Evolutionary conservation across 2,888 invertebrate genomes (phyloP), one percentile per base, ranked within the genome.

Genomic region (Aphrophora alni): DNA sequence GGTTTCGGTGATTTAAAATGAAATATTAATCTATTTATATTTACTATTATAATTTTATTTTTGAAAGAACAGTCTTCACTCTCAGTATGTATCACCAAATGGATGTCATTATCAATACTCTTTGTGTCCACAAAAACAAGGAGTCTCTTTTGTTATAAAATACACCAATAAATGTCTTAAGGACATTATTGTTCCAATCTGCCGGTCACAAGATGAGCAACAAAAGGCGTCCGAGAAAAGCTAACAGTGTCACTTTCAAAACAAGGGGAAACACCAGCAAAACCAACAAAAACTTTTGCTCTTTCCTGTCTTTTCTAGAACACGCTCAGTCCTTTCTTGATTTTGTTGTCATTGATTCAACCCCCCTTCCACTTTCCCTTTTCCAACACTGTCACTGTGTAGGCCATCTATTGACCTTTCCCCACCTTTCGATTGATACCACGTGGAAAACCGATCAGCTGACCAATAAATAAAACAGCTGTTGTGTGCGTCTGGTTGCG

Each of bases 271-370:
- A 59, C 59, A 59, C 59, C 59, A 59, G 21, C 59, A 59, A 21
- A 59, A 59, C 59, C 59, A 59, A 59, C 59, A 59, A 59, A 59
- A 59, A 59, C 59, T 59, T 59, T 59, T 59, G 59, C 59, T 59
- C 59, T 59, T 59, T 44, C 44, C 44, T 44, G 44, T 44, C 44
- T 44, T 44, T 44, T 59, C n/a, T n/a, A n/a, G n/a, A n/a, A n/a
- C n/a, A n/a, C n/a, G n/a, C n/a, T n/a, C 59, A 59, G 59, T 59
- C 21, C 59, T 59, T 59, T 59, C 59, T 59, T 59, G 59, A 59
- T 59, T 59, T 59, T 59, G 59, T 59, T 59, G 59, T 59, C 59
- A 59, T 59, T 59, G 59, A 59, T 59, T 59, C 59, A 59, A n/a
- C 59, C 59, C 59, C 21, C 59, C 59, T 8, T 2, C 59, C 44